phyloP scores from a whole-genome alignment of 2,888 invertebrate genomes.

The Agrotis ipsilon region DNA sequence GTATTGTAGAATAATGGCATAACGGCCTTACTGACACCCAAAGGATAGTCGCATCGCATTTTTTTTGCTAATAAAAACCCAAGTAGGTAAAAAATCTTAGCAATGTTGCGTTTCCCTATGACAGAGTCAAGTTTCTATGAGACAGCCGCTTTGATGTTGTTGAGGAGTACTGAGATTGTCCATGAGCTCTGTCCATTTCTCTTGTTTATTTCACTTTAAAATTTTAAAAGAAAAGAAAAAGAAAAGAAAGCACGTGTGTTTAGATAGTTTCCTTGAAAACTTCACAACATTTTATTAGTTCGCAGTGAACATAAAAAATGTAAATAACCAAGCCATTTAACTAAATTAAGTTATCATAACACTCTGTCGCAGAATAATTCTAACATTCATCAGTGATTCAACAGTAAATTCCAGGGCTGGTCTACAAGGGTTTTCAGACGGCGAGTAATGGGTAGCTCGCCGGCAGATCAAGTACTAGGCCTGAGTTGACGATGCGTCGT shows the following conservation, averaged over 20 bases:
- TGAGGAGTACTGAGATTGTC: conserved; percentile 20
- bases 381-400: too few relatives aligned
- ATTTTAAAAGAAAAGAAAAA: conserved; percentile 11
- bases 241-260: conserved; percentile 2
- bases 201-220: conserved; percentile 35
- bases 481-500: too few relatives aligned
- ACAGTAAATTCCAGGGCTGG: too few relatives aligned
- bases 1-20: too few relatives aligned
- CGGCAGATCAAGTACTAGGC: too few relatives aligned
- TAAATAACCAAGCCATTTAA: too few relatives aligned
- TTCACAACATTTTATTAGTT: not conserved
- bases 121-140: conserved; percentile 33
- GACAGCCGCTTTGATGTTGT: conserved; percentile 41
- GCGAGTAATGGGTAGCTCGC: too few relatives aligned
- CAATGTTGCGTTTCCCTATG: not conserved
- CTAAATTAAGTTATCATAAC: too few relatives aligned
- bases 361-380: too few relatives aligned
- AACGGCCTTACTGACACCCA: too few relatives aligned
- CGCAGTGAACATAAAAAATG: not conserved
- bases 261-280: not conserved
- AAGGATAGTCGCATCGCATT: not conserved
- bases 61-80: not conserved
- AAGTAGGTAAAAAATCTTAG: not conserved
- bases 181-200: conserved; percentile 30
- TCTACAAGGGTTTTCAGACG: too few relatives aligned